Percentiles rank a stretch among this genome's conserved stretches.
Conservation (phyloP, 64 coral and sea anemone species). For the Pocillopora verrucosa region DNA sequence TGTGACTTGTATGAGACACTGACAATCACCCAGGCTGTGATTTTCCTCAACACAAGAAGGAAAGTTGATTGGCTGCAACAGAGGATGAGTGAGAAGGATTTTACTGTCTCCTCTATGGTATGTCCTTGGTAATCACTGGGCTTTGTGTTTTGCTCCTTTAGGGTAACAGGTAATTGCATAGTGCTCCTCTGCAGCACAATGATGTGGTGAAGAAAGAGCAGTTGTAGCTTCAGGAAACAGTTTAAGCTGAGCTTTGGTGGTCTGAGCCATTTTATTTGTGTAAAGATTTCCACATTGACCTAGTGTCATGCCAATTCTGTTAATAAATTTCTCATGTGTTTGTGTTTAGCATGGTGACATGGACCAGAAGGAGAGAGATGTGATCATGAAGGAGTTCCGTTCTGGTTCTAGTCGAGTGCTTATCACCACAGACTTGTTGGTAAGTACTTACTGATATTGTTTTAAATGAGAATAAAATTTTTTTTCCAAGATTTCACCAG, state of each 20-base stretch:
- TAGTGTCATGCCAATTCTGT: too few species aligned
- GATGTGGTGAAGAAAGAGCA: too few species aligned
- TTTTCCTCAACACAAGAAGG: conserved; percentile 96
- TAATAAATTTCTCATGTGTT: too few species aligned
- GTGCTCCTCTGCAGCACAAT: too few species aligned
- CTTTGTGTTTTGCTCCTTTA: background rate
- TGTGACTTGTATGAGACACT: conserved; percentile 98
- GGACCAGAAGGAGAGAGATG: conserved; percentile 92
- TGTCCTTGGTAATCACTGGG: background rate
- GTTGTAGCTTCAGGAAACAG: too few species aligned
- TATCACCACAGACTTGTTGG: conserved; percentile 99
- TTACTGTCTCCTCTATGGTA: conserved; percentile 94
- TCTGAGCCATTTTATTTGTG: too few species aligned
- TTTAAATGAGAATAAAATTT: too few species aligned
- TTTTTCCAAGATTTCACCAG: too few species aligned
- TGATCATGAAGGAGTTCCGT: conserved; percentile 98
- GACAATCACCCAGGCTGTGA: conserved; percentile 98
- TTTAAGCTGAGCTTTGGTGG: too few species aligned
- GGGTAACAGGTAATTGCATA: too few species aligned
- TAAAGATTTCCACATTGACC: too few species aligned
- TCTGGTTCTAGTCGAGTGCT: conserved; percentile 98
- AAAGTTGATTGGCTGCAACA: conserved; percentile 93
- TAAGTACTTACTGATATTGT: conserved; percentile 27
- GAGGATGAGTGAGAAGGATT: conserved; percentile 78
- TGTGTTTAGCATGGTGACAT: conserved; percentile 89